Conservation (phyloP, 2,888 invertebrate genomes). For the Idaea straminata region DNA sequence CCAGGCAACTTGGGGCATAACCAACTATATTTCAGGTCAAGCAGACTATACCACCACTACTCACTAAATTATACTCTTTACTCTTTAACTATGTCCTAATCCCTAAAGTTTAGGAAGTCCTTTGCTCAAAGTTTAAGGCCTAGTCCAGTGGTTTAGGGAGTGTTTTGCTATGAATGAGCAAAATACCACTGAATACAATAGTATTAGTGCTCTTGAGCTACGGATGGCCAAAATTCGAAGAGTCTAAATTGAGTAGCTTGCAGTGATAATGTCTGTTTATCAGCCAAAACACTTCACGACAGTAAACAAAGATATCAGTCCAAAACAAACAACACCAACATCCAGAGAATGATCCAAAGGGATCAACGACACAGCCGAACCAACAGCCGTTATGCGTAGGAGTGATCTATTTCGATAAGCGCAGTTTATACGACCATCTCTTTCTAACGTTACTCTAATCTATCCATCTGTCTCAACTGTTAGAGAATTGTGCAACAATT, state of each 20-base stretch:
- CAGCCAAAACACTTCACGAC: not conserved
- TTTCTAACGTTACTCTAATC: slow-evolving; percentile 29
- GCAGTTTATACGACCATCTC: slow-evolving; percentile 52
- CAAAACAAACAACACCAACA: slow-evolving; percentile 48
- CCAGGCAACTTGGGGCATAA: too few species aligned
- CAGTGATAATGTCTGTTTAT: not conserved
- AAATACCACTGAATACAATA: too few species aligned
- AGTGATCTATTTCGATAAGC: slow-evolving; percentile 68
- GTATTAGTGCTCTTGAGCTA: too few species aligned
- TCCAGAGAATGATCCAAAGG: slow-evolving; percentile 49
- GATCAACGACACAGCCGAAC: slow-evolving; percentile 73
- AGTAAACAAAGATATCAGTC: slow-evolving; percentile 33
- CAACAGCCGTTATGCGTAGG: slow-evolving; percentile 60
- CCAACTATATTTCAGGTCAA: too few species aligned
- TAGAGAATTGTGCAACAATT: slow-evolving; percentile 69
- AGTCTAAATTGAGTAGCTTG: not conserved
- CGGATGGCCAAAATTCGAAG: not conserved
- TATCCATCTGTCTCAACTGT: slow-evolving; percentile 39
- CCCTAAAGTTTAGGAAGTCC: too few species aligned
- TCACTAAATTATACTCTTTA: too few species aligned
- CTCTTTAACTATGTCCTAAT: too few species aligned
- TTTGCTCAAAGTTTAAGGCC: too few species aligned
- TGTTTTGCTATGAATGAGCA: too few species aligned
- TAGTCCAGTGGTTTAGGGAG: too few species aligned
- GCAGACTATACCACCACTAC: too few species aligned